A percentile compares a stretch with the other conserved stretches of the same genome.
These are phyloP conservation scores for Drosophila borborema DNA, from an alignment of 2,888 invertebrate species.

Conservation along the genomic window DNA sequence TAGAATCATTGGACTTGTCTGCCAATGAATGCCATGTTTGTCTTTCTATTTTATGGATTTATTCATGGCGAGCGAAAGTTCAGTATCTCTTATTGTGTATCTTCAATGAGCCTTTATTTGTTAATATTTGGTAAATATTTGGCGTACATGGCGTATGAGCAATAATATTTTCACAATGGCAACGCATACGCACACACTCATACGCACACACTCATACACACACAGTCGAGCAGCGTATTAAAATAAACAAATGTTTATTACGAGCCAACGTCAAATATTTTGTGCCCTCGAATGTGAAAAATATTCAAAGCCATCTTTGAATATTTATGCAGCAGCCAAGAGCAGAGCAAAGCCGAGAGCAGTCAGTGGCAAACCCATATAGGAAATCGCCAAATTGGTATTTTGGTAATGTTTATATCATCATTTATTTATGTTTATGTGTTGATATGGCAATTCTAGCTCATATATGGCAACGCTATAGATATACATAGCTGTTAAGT, in stretches of 20 bases:
- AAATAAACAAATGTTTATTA: slow-evolving; percentile 74
- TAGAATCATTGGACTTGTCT: slow-evolving; percentile 13
- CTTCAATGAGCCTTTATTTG: slow-evolving; percentile 73
- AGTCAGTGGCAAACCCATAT: slow-evolving; percentile 10
- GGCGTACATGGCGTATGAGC: slow-evolving; percentile 75
- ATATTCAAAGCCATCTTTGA: slow-evolving; percentile 61
- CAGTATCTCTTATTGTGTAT: slow-evolving; percentile 42
- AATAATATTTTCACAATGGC: slow-evolving; percentile 73
- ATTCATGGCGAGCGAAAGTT: slow-evolving; percentile 56
- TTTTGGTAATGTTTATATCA: slow-evolving; percentile 71
- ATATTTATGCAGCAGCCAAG: slow-evolving; percentile 51
- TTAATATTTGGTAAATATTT: slow-evolving; percentile 80
- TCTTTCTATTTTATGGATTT: slow-evolving; percentile 76
- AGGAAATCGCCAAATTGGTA: slow-evolving; percentile 72
- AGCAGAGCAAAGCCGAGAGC: slow-evolving; percentile 8
- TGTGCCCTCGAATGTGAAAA: slow-evolving; percentile 41
- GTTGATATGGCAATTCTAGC: no score
- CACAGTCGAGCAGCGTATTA: slow-evolving; percentile 72
- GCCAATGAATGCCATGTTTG: slow-evolving; percentile 47
- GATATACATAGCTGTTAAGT: no score
- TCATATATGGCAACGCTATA: no score
- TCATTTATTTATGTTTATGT: slow-evolving; percentile 41
- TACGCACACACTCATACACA: slow-evolving; percentile 87
- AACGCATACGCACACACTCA: slow-evolving; percentile 88
- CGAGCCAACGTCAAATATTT: slow-evolving; percentile 21